Conservation (phyloP, 2,113 vertebrate species). For the Paracanthobrama guichenoti region DNA sequence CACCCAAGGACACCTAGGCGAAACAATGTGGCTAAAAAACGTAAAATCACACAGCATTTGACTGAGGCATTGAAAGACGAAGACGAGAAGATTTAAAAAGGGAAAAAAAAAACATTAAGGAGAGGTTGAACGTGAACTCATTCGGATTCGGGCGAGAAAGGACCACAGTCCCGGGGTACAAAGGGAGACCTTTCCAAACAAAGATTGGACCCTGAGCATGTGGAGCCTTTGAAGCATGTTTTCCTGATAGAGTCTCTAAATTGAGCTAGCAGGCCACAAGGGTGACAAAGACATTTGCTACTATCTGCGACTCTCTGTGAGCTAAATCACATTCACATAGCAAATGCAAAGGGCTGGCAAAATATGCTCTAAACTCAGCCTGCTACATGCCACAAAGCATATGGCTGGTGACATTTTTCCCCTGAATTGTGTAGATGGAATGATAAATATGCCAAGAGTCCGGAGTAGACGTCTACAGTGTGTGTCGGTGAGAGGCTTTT, state of each 20-base stretch:
- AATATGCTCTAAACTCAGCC: not conserved
- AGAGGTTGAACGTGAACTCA: slow-evolving; percentile 28
- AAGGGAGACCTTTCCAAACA: slow-evolving; percentile 49
- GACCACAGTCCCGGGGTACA: slow-evolving; percentile 3
- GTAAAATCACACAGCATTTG: not conserved
- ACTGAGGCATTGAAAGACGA: not conserved
- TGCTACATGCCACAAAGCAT: slow-evolving; percentile 23
- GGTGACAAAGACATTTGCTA: slow-evolving; percentile 42
- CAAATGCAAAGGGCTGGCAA: slow-evolving; percentile 11
- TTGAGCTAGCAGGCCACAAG: slow-evolving; percentile 30
- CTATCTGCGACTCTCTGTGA: slow-evolving; percentile 39
- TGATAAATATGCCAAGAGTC: slow-evolving; percentile 29
- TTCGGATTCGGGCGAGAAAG: slow-evolving; percentile 27
- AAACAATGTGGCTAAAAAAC: slow-evolving; percentile 20
- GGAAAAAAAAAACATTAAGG: not conserved
- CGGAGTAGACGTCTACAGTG: slow-evolving; percentile 5
- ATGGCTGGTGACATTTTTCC: slow-evolving; percentile 44
- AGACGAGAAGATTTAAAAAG: not conserved
- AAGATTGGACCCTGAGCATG: slow-evolving; percentile 32
- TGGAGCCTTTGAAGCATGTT: slow-evolving; percentile 34
- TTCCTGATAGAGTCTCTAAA: slow-evolving; percentile 47
- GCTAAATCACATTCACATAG: slow-evolving; percentile 36
- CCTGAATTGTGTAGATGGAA: slow-evolving; percentile 42
- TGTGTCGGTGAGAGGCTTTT: not conserved
- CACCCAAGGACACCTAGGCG: slow-evolving; percentile 2